These are phyloP conservation scores for Rugalucina vietnamica DNA, from an alignment of 2,888 invertebrate genomes.

Conservation along the genomic window DNA sequence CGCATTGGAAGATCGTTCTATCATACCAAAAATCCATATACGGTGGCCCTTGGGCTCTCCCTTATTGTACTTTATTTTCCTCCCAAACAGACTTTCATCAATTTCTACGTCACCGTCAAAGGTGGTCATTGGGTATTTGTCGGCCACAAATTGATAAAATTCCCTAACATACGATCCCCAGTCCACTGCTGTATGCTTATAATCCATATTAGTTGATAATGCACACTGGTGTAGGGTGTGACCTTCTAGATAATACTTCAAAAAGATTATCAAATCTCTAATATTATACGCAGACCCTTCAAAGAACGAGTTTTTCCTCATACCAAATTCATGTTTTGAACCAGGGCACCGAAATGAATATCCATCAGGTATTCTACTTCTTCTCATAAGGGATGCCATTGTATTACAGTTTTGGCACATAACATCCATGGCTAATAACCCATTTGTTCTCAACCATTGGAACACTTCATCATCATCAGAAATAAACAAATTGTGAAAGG, in stretches of 20 bases:
- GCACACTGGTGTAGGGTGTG: background rate
- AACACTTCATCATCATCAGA: background rate
- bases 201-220: background rate
- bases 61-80: background rate
- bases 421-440: background rate
- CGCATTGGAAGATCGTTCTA: background rate
- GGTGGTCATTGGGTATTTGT: background rate
- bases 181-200: background rate
- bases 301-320: background rate
- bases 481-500: background rate
- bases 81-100: background rate
- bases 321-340: background rate
- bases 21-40: constrained; percentile 13
- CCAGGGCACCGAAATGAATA: background rate
- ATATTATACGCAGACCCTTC: background rate
- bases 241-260: background rate
- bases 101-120: background rate
- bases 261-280: background rate
- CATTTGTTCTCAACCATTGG: background rate
- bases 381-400: background rate
- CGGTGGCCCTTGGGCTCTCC: background rate
- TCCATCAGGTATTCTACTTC: background rate
- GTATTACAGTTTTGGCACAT: background rate
- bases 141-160: background rate
- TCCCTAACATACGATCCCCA: background rate